phyloP scores from a whole-genome alignment of 1,140 invertebrate species.

The Eurytemora carolleeae region DNA sequence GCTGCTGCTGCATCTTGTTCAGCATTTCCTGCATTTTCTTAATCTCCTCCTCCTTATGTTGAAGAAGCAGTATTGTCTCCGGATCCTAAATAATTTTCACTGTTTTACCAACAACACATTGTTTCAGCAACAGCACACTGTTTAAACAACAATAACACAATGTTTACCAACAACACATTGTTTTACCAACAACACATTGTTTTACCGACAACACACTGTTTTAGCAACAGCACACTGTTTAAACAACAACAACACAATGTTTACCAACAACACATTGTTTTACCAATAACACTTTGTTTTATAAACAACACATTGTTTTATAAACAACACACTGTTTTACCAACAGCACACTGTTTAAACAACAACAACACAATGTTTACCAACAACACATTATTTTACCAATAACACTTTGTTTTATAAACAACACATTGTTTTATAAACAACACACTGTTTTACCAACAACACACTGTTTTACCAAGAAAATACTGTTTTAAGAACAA shows the following conservation, averaged over 20 bases:
- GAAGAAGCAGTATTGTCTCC: constrained; percentile 9
- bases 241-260: neutral
- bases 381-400: no score
- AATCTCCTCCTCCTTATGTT: constrained; percentile 14
- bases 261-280: neutral
- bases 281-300: no score
- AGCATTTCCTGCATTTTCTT: constrained; percentile 47
- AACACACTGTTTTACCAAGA: no score
- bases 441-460: no score
- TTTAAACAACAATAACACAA: neutral
- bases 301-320: no score
- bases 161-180: constrained; percentile 2
- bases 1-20: constrained; percentile 62
- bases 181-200: constrained; percentile 20
- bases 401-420: no score
- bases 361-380: no score
- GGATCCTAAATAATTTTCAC: neutral
- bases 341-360: no score
- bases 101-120: neutral
- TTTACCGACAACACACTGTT: neutral
- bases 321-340: no score
- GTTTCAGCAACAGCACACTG: neutral
- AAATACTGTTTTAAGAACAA: no score
- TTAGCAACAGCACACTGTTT: constrained; percentile 20
- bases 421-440: no score